Base-by-base conservation (phyloP, 2,113 vertebrate genomes). In the Phasianus colchicus region DNA sequence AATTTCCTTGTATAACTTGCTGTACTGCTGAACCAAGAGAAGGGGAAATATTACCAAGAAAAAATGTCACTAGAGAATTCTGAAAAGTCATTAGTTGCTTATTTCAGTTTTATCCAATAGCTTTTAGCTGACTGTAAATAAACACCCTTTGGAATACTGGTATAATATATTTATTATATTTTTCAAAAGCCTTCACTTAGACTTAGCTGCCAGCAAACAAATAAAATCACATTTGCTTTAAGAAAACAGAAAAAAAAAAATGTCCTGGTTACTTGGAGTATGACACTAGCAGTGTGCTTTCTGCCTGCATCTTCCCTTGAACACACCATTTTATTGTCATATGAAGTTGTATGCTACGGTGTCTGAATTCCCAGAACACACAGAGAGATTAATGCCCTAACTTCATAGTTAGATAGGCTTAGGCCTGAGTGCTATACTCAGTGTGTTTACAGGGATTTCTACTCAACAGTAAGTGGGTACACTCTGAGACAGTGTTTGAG, bases 61-160 rank as follows among this genome's bases (percentile, higher is more conserved):
- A 93, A 93, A 93, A 64, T 32, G 16, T 9, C 30, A 63, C 22
- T 76, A n/a, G 11, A 74, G 6, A 83, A 64, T 91, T 93, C 87
- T 86, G 83, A 76, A 89, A 92, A 91, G 64, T 70, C 48, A 50
- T 95, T 90, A 89, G 29, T 54, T 79, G 54, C 54, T 87, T 75
- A 54, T 80, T 82, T 58, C 4, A 0, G 9, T 69, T 92, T 87
- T 48, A 47, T 50, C 32, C 22, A 84, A 66, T 86, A 86, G 47
- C 54, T 95, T 93, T 93, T 76, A 84, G 50, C 2, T 2, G 60
- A 66, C 66, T 83, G 50, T 50, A 36, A 69, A 54, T 84, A 77
- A 91, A 92, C 63, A 20, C 9, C 29, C 20, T 55, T 29, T 76
- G 30, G 14, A 82, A 88, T 9, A 79, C 34, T 10, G 58, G n/a